Evolutionary conservation across 2,888 invertebrate species (phyloP).

Genomic region (Bembecia ichneumoniformis): DNA sequence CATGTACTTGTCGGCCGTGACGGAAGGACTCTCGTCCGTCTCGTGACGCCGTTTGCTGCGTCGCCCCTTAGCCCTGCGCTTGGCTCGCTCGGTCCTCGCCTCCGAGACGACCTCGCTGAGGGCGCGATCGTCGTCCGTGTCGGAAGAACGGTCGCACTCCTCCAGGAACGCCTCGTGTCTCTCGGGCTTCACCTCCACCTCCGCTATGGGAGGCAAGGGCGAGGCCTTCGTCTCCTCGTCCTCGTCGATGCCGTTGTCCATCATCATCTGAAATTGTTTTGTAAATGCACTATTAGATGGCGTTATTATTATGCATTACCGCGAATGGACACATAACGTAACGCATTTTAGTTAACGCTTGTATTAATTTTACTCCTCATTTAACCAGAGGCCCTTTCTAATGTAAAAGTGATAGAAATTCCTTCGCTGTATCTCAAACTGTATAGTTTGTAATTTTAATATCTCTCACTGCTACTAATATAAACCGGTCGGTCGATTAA

Average conservation of each 20-base stretch:
- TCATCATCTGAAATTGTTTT: no score
- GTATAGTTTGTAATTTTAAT: no score
- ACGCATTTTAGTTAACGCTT: no score
- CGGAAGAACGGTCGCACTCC: constrained; percentile 35
- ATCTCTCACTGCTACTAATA: no score
- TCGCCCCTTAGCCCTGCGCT: constrained; percentile 13
- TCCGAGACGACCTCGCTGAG: constrained; percentile 1
- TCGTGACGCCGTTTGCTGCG: constrained; percentile 13
- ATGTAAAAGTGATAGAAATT: no score
- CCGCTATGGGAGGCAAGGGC: constrained; percentile 11
- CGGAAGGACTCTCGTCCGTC: constrained; percentile 24
- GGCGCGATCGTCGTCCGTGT: constrained; percentile 15
- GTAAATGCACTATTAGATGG: no score
- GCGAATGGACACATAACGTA: no score
- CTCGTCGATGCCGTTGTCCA: background rate
- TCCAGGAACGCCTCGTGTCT: constrained; percentile 33
- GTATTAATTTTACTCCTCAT: no score
- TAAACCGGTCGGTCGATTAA: no score
- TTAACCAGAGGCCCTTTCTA: no score
- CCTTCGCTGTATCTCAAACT: no score
- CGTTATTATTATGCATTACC: no score
- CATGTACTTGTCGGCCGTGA: constrained; percentile 47
- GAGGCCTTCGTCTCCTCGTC: constrained; percentile 7
- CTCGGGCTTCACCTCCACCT: constrained; percentile 35
- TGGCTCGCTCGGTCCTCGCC: background rate